Conservation (phyloP, 2,113 vertebrate species). For the Megaceryle torquata region DNA sequence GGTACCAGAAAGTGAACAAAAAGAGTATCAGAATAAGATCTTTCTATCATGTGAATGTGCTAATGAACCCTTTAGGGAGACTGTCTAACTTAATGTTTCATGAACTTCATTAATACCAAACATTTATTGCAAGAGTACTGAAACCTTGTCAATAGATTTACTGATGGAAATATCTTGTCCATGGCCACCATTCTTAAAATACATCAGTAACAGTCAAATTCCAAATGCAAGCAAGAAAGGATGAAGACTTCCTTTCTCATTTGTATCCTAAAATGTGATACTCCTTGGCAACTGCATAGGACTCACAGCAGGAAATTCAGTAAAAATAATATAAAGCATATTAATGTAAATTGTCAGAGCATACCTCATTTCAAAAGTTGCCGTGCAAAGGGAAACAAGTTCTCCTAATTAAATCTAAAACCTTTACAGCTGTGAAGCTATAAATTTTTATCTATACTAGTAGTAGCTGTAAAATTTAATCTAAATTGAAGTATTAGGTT, state of each 20-base stretch:
- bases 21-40: background rate
- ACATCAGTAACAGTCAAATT: constrained; percentile 10
- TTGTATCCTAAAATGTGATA: constrained; percentile 32
- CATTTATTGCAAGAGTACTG: background rate
- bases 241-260: background rate
- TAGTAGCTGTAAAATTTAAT: constrained; percentile 63
- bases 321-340: constrained; percentile 62
- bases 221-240: background rate
- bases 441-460: constrained; percentile 69
- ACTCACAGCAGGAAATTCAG: constrained; percentile 19
- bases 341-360: constrained; percentile 65
- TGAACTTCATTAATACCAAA: background rate
- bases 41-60: background rate
- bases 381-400: constrained; percentile 59
- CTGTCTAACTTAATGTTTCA: background rate
- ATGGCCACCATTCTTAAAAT: background rate
- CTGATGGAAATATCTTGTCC: background rate
- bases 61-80: background rate
- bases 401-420: constrained; percentile 75
- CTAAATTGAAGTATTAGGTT: constrained; percentile 67
- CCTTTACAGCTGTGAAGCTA: constrained; percentile 66
- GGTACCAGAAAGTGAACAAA: background rate
- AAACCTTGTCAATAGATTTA: background rate
- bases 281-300: background rate
- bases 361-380: constrained; percentile 54